Base-by-base conservation (phyloP, 2,113 vertebrate species). In the Microcebus griseorufus region DNA sequence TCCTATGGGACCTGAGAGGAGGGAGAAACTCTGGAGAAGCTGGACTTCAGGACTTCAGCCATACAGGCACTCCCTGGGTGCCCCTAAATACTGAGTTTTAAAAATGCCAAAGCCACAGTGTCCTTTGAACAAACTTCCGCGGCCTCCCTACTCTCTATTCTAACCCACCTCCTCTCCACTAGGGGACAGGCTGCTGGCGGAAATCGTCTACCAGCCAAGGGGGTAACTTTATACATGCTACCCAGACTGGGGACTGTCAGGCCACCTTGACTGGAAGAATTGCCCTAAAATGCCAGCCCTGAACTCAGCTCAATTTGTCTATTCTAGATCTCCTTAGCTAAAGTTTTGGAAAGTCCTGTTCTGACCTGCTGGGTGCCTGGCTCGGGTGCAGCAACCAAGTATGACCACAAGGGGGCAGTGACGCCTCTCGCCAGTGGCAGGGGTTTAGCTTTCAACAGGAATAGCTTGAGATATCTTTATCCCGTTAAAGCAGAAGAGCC, bases 401-500 rank as follows among this genome's bases (percentile, higher is more conserved):
- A 39, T 70, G 58, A 18, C 95, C 97, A 92, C 93, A 55, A 82
- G 82, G n/a, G 67, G 82, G 62, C 78, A 96, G 89, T 64, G 76
- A 69, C 7, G 18, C 51, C 58, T 23, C 64, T 89, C 39, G 2
- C 84, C 55, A 65, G 29, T 9, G 3, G 16, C 32, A 34, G 51
- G 10, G 13, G 18, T 90, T 90, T 55, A 76, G 27, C 53, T 90
- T 82, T 32, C 64, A 34, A 6, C 53, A 12, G 75, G 23, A 90
- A 79, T 27, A 23, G 37, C 48, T 96, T 5, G 25, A 89, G 53
- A 67, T 62, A 60, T 79, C 84, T 97, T 95, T 67, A 91, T 39
- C 34, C 23, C 22, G 29, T 58, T 22, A 29, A 79, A 94, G 70
- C 75, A 84, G 60, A 83, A 96, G 27, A 65, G 78, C 88, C 91